Percentiles rank a stretch among this genome's conserved stretches.
Conservation (phyloP, 2,113 vertebrate species). For the Tyto alba region DNA sequence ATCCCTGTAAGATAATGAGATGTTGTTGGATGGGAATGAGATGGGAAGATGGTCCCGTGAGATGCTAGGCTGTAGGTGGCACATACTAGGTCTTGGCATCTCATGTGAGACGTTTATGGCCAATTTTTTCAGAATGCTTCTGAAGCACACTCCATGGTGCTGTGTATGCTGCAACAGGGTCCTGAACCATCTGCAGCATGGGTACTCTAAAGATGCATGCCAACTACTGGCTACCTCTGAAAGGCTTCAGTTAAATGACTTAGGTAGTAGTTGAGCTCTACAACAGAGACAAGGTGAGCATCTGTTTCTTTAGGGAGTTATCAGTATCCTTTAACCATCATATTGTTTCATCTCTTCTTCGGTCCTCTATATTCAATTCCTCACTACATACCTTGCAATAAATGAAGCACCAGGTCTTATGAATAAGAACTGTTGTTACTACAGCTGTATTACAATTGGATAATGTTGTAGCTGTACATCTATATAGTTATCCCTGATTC, state of each 20-base stretch:
- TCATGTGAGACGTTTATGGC: not conserved
- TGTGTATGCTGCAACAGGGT: not conserved
- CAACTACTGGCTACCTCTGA: not conserved
- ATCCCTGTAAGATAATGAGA: not conserved
- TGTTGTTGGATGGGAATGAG: no score
- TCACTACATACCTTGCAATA: not conserved
- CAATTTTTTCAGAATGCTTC: not conserved
- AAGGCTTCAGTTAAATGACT: not conserved
- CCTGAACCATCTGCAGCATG: not conserved
- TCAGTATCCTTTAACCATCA: not conserved
- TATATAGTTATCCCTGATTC: not conserved
- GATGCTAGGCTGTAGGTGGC: no score
- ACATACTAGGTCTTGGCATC: not conserved
- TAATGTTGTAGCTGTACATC: not conserved
- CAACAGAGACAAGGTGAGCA: not conserved
- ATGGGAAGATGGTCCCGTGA: no score
- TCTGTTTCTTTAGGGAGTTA: not conserved
- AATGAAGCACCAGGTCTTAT: not conserved
- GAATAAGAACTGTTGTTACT: not conserved
- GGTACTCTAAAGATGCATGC: not conserved
- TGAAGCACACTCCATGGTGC: not conserved
- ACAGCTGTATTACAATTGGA: not conserved
- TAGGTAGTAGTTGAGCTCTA: not conserved
- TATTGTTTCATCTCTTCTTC: not conserved
- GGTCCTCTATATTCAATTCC: not conserved